Base-by-base conservation (phyloP, 1,140 invertebrate genomes). In the Mercenaria mercenaria region DNA sequence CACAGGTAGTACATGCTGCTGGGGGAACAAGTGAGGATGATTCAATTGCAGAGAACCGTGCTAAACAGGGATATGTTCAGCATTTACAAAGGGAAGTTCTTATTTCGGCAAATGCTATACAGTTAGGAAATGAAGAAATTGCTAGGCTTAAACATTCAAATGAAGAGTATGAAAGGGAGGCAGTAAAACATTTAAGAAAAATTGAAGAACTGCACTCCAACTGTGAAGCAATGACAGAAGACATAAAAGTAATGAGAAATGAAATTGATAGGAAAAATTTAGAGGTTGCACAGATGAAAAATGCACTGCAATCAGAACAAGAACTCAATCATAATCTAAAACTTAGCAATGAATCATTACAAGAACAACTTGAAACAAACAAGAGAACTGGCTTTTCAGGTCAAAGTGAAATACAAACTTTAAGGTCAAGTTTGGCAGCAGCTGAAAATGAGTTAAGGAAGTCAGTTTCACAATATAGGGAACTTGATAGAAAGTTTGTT, bases 1-100 rank as follows among this genome's bases (percentile, higher is more conserved):
- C 34, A 8, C 50, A 29, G 23, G 50, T 26, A 23, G 82, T 47
- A 0, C 69, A 74, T 64, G 79, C 77, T 29, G 79, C 88, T 29
- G 88, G 88, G 23, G 88, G 79, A 61, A 89, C 64, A 8, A 89
- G 64, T 83, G 88, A 82, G 20, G 81, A 83, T 43, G 81, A 77
- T 10, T 52, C 64, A 10, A 11, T 76, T 13, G 88, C 88, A 10
- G 88, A 74, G 37, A 47, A 26, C 37, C 32, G 88, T 15, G 80
- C 88, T 39, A 89, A 47, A 52, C 69, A 89, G 47, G 88, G 88
- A 26, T 84, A 74, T 50, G 29, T 76, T 23, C 11, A 39, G 29
- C 81, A 89, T n/a, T 52, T 89, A 47, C 39, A 89, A 32, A 83
- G 79, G 56, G 88, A 89, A 76, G 15, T 83, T 8, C 52, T 83